Base-by-base conservation (phyloP, 1,140 invertebrate species). In the Papilio polyxenes region DNA sequence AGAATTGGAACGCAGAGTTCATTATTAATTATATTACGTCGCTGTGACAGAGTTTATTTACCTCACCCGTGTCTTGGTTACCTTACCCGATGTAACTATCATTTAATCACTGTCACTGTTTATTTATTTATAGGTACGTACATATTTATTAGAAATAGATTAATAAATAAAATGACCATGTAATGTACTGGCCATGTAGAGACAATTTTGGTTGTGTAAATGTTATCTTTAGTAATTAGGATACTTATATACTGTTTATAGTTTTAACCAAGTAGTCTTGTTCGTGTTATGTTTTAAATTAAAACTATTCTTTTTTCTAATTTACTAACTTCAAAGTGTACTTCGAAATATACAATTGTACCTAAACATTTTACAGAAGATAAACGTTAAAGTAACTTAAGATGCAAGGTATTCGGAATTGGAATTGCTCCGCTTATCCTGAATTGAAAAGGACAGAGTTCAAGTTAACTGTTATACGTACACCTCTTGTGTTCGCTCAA, bases 1-100 rank as follows among this genome's bases (percentile, higher is more conserved):
- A 40, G 53, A 75, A 78, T 80, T 76, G 83, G 86, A 84, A 84
- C 83, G 83, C 81, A 79, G 53, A 77, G 31, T 75, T 78, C n/a
- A 83, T 81, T 85, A 85, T 87, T 87, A 85, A 87, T 85, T 85
- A 84, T 86, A 87, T 87, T 86, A 84, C 83, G 82, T 82, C 81
- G 79, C 81, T 85, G 86, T 86, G 85, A 85, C 85, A 82, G 40
- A 49, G 44, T 44, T 75, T 40, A 49, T 44, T 49, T 44, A 75
- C 40, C 15, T 17, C 44, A 48, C n/a, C 37, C 15, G 40, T 48
- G 40, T 49, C 44, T 49, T 20, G 74, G 37, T 44, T 75, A 75
- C 74, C 74, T 44, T 75, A 75, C 74, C 74, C 48, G 69, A 13
- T 72, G 31, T 37, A 75, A 75, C 40, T 49, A 49, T 49, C 40